Conservation (phyloP, 2,113 vertebrate species). For the Osmerus mordax region DNA sequence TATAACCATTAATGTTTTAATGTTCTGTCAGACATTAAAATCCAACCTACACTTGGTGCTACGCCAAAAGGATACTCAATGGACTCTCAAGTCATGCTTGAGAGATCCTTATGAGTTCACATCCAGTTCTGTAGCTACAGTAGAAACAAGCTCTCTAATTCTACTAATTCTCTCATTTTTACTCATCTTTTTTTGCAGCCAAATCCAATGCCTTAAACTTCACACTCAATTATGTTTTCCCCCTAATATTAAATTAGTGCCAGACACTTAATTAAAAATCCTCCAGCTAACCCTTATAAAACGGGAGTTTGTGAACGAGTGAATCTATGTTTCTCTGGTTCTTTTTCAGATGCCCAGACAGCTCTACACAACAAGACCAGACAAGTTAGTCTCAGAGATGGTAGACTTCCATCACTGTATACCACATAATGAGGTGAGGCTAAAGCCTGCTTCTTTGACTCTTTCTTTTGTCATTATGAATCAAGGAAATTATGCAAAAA, state of each 20-base stretch:
- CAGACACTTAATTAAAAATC: slow-evolving; percentile 14
- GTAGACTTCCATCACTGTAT: slow-evolving; percentile 69
- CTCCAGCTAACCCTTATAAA: no score
- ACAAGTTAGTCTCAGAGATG: slow-evolving; percentile 71
- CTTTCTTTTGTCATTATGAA: background rate
- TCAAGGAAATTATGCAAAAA: no score
- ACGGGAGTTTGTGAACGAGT: slow-evolving; percentile 9
- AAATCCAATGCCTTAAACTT: slow-evolving; percentile 11
- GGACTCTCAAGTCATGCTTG: no score
- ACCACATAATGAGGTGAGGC: slow-evolving; percentile 68
- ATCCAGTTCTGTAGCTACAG: slow-evolving; percentile 1
- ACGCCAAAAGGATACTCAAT: slow-evolving; percentile 15
- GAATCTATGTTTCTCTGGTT: slow-evolving; percentile 10
- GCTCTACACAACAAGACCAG: slow-evolving; percentile 74
- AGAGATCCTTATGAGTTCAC: background rate
- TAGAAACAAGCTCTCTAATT: no score
- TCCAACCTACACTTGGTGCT: background rate
- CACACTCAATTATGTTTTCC: slow-evolving; percentile 5
- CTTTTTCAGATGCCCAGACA: slow-evolving; percentile 75
- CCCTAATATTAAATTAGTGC: slow-evolving; percentile 20
- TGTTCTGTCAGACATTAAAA: background rate
- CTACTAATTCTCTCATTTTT: background rate
- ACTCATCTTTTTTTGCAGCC: slow-evolving; percentile 16
- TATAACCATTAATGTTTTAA: background rate
- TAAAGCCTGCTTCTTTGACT: background rate